Percentiles rank a stretch among this genome's conserved stretches.
Evolutionary conservation across 2,113 vertebrate genomes (phyloP).

Genomic region (Mus spicilegus): DNA sequence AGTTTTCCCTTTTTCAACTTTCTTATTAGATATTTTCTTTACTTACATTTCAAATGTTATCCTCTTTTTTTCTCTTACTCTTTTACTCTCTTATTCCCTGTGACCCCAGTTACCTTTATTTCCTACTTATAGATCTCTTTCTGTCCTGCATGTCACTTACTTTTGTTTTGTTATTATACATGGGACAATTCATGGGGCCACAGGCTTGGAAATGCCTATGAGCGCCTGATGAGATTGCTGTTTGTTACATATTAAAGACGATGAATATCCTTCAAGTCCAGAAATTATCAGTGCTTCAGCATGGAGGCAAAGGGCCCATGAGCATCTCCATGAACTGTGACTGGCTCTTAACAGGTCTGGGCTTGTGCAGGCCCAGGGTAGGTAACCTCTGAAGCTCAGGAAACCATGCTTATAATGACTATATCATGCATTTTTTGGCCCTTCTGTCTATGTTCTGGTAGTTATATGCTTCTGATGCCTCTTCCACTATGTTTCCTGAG

Average conservation of each 20-base stretch:
- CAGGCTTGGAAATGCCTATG: neutral
- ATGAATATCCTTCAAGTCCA: neutral
- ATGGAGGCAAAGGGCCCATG: neutral
- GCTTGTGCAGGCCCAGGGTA: neutral
- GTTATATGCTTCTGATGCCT: neutral
- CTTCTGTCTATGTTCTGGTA: neutral
- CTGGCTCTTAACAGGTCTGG: neutral
- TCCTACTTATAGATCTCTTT: neutral
- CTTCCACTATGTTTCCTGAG: neutral
- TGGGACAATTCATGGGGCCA: neutral
- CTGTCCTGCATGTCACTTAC: neutral
- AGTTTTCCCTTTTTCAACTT: neutral
- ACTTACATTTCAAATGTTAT: too few species aligned
- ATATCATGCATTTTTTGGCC: neutral
- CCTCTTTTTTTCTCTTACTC: neutral
- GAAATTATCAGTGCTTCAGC: too few species aligned
- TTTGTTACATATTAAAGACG: neutral
- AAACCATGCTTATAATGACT: neutral
- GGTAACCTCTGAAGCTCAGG: neutral
- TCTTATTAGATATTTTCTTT: too few species aligned
- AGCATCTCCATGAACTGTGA: neutral
- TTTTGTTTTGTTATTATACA: neutral
- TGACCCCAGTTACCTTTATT: neutral
- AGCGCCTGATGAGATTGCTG: neutral
- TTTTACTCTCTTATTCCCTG: neutral